Evolutionary conservation across 2,888 invertebrate species (phyloP), one percentile per base, ranked within the genome.

Genomic region (Acanthacorydalis orientalis): DNA sequence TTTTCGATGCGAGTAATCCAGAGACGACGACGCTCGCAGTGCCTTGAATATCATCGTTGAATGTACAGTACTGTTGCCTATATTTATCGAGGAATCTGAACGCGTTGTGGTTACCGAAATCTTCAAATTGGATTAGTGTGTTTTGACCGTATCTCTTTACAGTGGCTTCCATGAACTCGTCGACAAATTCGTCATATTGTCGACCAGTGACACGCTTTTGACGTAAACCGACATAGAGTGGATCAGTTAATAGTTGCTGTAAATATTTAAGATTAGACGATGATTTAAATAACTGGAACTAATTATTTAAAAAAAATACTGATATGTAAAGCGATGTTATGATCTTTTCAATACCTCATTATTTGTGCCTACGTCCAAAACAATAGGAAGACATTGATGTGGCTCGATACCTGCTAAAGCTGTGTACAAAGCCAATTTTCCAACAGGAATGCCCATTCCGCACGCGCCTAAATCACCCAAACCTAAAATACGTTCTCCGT

Each of bases 21-120:
- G 92, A 93, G 2, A 96, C 88, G 8, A 91, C 93, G 1, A 97
- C 97, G 31, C 90, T 80, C 2, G 97, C 97, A 0, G 96, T 93
- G 54, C 96, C 93, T 67, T 97, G 96, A 60, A 98, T 98, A 61
- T 98, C 98, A 60, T 98, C 98, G 67, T 98, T 98, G 68, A 98
- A 98, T 16, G 95, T 95, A 67, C 97, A 97, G 65, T 92, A 97
- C 53, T 77, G 76, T 59, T 84, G 70, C 50, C 91, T 77, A 68
- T 95, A 98, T 66, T 87, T 91, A 59, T 86, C 85, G 49, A 98
- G 70, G 53, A 96, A 79, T 42, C 88, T 78, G 67, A 93, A 95
- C n/a, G 98, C 98, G 70, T 98, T 97, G 57, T 83, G 78, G 59
- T 96, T 89, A 38, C 90, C 97, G 67, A 98, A 98, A 67, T 98